phyloP scores from a whole-genome alignment of 1,140 invertebrate species.

The Aphis gossypii region DNA sequence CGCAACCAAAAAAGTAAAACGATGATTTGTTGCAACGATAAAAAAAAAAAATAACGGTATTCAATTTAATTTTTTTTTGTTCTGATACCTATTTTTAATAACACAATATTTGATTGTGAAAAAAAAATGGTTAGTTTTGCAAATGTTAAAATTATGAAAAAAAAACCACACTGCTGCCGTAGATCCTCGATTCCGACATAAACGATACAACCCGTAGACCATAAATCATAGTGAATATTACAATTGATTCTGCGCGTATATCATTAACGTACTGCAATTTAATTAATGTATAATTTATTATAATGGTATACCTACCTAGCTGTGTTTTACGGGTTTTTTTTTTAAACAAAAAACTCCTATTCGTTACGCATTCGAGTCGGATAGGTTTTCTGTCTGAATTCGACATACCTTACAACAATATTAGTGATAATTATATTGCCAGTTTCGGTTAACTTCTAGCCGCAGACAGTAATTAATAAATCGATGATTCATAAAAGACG shows the following conservation, averaged over 20 bases:
- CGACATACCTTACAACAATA: background rate
- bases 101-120: background rate
- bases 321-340: background rate
- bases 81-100: background rate
- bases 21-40: background rate
- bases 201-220: background rate
- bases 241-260: background rate
- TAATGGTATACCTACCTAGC: background rate
- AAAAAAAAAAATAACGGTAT: background rate
- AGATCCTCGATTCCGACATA: background rate
- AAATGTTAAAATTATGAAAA: background rate
- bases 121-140: background rate
- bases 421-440: background rate
- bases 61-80: background rate
- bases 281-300: background rate
- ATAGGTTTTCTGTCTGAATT: background rate
- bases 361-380: background rate
- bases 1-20: background rate
- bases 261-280: background rate
- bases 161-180: too few relatives aligned
- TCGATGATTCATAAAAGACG: background rate
- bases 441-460: background rate
- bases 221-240: background rate
- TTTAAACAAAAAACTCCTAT: background rate
- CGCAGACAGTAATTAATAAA: background rate